Conservation (phyloP, 2,797 vertebrate species). For the Amazona finschi region DNA sequence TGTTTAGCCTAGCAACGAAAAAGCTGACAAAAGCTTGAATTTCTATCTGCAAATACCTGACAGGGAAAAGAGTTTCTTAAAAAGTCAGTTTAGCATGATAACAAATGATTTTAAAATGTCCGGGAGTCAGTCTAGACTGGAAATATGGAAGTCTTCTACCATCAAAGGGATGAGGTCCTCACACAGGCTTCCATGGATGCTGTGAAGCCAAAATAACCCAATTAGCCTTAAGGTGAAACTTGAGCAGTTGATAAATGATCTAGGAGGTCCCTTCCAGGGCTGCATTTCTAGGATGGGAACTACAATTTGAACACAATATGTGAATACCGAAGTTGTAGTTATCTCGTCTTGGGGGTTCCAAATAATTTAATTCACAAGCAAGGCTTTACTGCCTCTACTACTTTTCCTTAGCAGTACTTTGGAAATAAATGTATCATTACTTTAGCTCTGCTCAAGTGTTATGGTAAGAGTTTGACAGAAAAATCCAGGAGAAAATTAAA, state of each 20-base stretch:
- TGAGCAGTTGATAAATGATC: not conserved
- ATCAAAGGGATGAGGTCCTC: not conserved
- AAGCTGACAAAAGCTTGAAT: not conserved
- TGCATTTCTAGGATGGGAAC: not conserved
- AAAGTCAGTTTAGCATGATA: not conserved
- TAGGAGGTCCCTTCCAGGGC: not conserved
- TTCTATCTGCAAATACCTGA: not conserved
- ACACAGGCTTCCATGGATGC: not conserved
- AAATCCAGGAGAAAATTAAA: not conserved
- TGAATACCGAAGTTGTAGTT: not conserved
- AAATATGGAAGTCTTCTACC: not conserved
- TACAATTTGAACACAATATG: not conserved
- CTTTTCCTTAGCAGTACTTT: not conserved
- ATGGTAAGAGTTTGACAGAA: not conserved
- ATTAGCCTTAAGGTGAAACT: not conserved
- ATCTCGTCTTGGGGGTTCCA: not conserved
- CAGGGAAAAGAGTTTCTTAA: not conserved
- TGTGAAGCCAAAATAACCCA: not conserved
- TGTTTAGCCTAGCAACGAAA: not conserved
- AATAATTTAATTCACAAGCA: not conserved
- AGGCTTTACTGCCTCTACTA: not conserved
- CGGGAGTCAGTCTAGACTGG: not conserved
- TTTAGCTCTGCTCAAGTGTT: not conserved
- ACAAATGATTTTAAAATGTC: not conserved
- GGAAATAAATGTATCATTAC: not conserved